These are phyloP conservation scores for Clistopyga incitator DNA, from an alignment of 2,888 invertebrate genomes.

Conservation along the genomic window DNA sequence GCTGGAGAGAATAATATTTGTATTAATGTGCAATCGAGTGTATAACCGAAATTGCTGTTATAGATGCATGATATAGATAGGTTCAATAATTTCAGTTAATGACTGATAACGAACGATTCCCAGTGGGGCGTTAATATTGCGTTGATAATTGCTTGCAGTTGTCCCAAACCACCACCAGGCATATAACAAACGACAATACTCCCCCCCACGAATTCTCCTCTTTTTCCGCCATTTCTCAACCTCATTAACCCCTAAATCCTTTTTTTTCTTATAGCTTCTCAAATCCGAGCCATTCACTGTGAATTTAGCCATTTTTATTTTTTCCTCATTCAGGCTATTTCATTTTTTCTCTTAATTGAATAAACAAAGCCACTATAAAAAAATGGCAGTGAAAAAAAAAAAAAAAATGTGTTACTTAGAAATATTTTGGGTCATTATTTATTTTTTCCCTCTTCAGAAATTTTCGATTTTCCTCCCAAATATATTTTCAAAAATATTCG, in stretches of 20 bases:
- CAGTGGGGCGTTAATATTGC: constrained; percentile 39
- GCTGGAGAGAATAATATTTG: constrained; percentile 7
- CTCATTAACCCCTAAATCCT: constrained; percentile 11
- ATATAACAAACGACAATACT: constrained; percentile 12
- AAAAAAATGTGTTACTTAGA: no score
- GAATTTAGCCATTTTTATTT: no score
- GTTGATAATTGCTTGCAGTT: constrained; percentile 51
- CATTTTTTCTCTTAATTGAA: no score
- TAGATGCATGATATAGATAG: constrained; percentile 25
- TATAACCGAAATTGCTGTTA: constrained; percentile 25
- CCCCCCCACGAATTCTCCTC: neutral
- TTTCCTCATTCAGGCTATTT: no score
- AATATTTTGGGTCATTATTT: no score
- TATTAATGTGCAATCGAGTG: constrained; percentile 27
- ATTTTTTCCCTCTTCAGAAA: no score
- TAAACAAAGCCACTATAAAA: no score
- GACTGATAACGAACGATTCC: constrained; percentile 54
- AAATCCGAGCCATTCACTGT: neutral
- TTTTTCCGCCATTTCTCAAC: constrained; percentile 27
- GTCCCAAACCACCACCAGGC: constrained; percentile 8
- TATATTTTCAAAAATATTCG: no score
- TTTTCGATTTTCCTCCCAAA: no score
- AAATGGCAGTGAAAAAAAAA: no score
- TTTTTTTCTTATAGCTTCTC: constrained; percentile 19
- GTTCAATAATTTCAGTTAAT: constrained; percentile 48